Base-by-base conservation (phyloP, 2,113 vertebrate species). In the Psammodynastes pulverulentus region DNA sequence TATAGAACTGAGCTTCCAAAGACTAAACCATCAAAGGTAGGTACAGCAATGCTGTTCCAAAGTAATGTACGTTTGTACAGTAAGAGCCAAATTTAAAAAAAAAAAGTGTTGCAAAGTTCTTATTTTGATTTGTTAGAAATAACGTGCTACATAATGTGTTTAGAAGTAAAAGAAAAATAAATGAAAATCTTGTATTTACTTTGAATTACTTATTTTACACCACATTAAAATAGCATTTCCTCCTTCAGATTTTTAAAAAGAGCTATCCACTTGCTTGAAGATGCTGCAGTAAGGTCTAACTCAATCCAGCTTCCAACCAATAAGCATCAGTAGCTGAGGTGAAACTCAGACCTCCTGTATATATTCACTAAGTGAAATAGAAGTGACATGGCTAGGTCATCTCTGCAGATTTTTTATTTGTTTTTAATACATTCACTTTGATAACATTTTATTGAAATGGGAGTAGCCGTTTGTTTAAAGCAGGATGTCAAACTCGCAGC, bases 21-120 rank as follows among this genome's bases (percentile, higher is more conserved):
- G 98, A 98, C 97, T 98, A 98, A 97, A 96, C 95, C 96, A 96
- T 96, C 96, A 95, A 98, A 99, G 98, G 98, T 99, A 98, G 98
- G 98, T 99, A 97, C 96, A 97, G 96, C 97, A 97, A 97, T 97
- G 97, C 97, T 98, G 97, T 97, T 98, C 96, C 96, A 96, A 97
- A 97, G 94, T 97, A 95, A 97, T 94, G n/a, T 85, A 26, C 34
- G 86, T 23, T 89, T 92, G 26, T 89, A 34, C 1, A 15, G 29
- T 34, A 84, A 51, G 67, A 89, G 86, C 3, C 26, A 49, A 51
- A 23, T 58, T 58, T 49, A 29, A 84, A 21, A 79, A 49, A n/a
- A n/a, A n/a, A 48, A 84, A 92, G 51, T 88, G 96, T 96, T 97
- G 95, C 92, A 45, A 95, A 95, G 94, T 95, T 97, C 91, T 87